Percentiles rank a stretch among this genome's conserved stretches.
Evolutionary conservation across 2,113 vertebrate species (phyloP).

Genomic region (Ramphastos sulfuratus): DNA sequence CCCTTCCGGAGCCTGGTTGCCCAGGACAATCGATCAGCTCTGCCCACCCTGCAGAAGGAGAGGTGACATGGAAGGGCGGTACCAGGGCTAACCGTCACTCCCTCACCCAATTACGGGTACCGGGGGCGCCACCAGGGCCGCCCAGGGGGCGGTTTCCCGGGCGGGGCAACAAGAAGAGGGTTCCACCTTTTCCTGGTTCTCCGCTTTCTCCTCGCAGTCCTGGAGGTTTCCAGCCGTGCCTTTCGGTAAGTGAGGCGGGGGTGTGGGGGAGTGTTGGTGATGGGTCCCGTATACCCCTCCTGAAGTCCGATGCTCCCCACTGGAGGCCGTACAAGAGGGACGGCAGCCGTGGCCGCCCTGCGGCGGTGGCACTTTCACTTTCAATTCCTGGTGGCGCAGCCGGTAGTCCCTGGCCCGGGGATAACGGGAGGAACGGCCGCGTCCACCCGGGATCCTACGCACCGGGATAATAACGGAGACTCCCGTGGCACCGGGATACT

Average conservation of each 20-base stretch:
- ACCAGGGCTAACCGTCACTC: not conserved
- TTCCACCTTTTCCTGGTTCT: not conserved
- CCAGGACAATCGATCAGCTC: no score
- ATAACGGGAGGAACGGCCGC: no score
- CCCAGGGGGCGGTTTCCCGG: not conserved
- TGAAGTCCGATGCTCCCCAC: not conserved
- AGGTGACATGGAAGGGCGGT: not conserved
- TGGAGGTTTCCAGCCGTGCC: not conserved
- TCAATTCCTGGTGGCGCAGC: not conserved
- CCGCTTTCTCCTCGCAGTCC: no score
- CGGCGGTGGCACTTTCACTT: not conserved
- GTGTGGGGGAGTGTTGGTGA: rapidly evolving
- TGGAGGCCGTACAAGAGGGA: no score
- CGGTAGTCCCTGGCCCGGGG: no score
- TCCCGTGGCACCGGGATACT: no score
- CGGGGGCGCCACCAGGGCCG: not conserved
- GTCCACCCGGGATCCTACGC: no score
- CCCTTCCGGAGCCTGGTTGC: not conserved
- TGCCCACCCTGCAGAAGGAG: no score
- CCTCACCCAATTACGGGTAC: not conserved
- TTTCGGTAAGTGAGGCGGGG: not conserved
- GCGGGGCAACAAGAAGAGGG: not conserved
- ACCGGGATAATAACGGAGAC: no score
- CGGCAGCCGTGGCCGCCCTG: not conserved
- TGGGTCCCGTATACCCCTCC: no score